Base-by-base conservation (phyloP, 2,888 invertebrate species). In the Ecliptopera silaceata region DNA sequence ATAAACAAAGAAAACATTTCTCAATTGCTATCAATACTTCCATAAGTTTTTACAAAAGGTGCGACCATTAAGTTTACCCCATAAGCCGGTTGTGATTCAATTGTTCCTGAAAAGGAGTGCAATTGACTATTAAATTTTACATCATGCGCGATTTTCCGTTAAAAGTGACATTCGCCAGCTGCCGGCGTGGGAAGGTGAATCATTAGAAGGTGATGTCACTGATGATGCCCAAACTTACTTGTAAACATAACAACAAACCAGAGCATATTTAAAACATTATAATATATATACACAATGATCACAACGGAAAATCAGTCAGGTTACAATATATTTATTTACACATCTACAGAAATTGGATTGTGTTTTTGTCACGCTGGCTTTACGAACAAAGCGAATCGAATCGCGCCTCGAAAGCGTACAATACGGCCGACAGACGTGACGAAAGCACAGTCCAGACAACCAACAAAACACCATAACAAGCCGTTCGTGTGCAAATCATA, bases 401-500 rank as follows among this genome's bases (percentile, higher is more conserved):
- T 69, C 67, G 68, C 60, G 61, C 59, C 65, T 65, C 69, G 63
- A 63, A 61, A 61, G 59, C 60, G 49, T 56, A 59, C 64, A 63
- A 66, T 67, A 50, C 57, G 65, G 67, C 72, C 70, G 65, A 68
- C 42, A 60, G 65, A 69, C 74, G 71, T 79, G 71, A 84, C 80
- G 79, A 84, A 79, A 82, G 68, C 77, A 69, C 79, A 75, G 72
- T 77, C 77, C 74, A 74, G 61, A 59, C 70, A 58, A 69, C 69
- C 70, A 75, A 75, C 62, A 74, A 73, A 75, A 81, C 75, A 79
- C 75, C 77, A 82, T 76, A 87, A 84, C 70, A 88, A 87, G 88
- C 86, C 72, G 76, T 77, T 81, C 80, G 77, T 82, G 87, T 85
- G 87, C 86, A 87, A 86, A 86, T 84, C 82, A 86, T 80, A 84